Evolutionary conservation across 2,888 invertebrate genomes (phyloP).

Genomic region (Epsilonema sp.): DNA sequence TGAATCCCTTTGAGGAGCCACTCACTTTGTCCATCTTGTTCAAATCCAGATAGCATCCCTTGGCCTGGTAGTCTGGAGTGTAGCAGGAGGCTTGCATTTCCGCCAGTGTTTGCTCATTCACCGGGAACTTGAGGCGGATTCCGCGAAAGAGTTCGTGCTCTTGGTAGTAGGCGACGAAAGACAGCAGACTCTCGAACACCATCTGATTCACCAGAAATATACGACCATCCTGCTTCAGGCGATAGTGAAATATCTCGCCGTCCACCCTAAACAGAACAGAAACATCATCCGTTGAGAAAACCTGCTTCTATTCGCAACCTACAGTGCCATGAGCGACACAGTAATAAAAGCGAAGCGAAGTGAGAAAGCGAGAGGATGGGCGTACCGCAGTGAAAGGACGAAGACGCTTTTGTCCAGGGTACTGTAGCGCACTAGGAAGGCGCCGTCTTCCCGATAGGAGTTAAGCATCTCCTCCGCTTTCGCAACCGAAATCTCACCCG

Average conservation of each 20-base stretch:
- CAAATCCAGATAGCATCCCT: conserved; percentile 26
- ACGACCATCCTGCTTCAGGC: conserved; percentile 49
- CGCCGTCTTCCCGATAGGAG: conserved; percentile 64
- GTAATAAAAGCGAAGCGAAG: too few relatives aligned
- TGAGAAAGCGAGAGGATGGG: too few relatives aligned
- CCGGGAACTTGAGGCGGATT: too few relatives aligned
- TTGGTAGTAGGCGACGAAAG: conserved; percentile 74
- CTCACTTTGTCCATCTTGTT: conserved; percentile 15
- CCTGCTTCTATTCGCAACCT: neutral
- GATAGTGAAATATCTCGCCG: conserved; percentile 84
- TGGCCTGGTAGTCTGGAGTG: too few relatives aligned
- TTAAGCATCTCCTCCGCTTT: conserved; percentile 47
- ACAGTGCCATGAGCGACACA: neutral
- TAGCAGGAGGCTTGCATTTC: too few relatives aligned
- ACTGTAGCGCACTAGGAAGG: conserved; percentile 76
- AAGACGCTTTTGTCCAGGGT: conserved; percentile 64
- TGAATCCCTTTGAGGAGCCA: too few relatives aligned
- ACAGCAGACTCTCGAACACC: conserved; percentile 84
- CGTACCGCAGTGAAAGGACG: too few relatives aligned
- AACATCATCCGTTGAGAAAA: too few relatives aligned
- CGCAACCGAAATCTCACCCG: neutral
- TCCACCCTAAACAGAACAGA: too few relatives aligned
- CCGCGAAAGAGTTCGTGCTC: conserved; percentile 71
- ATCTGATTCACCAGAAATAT: conserved; percentile 38
- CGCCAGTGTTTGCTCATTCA: too few relatives aligned